Evolutionary conservation across 2,888 invertebrate species (phyloP), one percentile per base, ranked within the genome.

Genomic region (Idaea biselata): DNA sequence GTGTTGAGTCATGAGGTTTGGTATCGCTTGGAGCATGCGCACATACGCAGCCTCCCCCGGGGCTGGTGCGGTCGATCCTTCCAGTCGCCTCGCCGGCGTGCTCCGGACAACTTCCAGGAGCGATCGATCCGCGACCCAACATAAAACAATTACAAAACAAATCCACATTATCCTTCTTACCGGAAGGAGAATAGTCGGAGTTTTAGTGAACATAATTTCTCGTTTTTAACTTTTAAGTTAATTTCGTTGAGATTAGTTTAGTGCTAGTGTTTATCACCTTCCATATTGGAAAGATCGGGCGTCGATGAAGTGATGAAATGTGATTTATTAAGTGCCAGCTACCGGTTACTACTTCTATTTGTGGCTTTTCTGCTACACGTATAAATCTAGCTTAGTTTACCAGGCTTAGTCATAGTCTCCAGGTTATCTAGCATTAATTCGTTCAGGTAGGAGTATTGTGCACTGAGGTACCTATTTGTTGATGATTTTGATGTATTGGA

Each of bases 41-140:
- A 81, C 82, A 83, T 83, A 90, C 89, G 88, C 91, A 91, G 90
- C 89, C 91, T 92, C 90, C 91, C 91, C 91, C 80, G 81, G 87
- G 88, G 87, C 84, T 83, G 82, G 79, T 81, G 82, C 85, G 88
- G 87, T 92, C 91, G 91, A 91, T 91, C 89, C 89, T 84, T 84
- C 82, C 91, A 91, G 91, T 91, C 89, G 89, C 87, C 85, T 85
- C 83, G 86, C 85, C 86, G 90, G 89, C 90, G 86, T 81, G 81
- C 88, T 83, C 84, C 88, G 87, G 87, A 82, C 88, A 77, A 81
- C 86, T 85, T 75, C 84, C 84, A 82, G 80, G 78, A 77, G 80
- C 71, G 75, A 79, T 73, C 68, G 76, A 75, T 74, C 74, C 70
- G 72, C 76, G 76, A 77, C 77, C 69, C 72, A 77, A 80, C 73